Conservation (phyloP, 2,113 vertebrate genomes). For the Herpetotheres cachinnans region DNA sequence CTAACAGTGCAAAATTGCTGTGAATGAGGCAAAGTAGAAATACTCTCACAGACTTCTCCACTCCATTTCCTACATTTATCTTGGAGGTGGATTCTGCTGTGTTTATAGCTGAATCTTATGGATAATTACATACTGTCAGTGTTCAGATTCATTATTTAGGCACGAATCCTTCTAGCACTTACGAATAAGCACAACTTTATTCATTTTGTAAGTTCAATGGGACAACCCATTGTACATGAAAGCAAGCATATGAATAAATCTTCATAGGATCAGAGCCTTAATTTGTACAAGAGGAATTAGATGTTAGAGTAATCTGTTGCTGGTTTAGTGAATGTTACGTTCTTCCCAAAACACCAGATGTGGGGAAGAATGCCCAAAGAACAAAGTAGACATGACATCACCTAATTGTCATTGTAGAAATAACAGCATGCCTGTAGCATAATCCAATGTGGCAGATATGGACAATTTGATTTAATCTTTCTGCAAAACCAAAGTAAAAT, state of each 20-base stretch:
- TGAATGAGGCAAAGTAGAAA: conserved; percentile 34
- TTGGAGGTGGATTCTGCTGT: conserved; percentile 7
- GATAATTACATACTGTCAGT: background rate
- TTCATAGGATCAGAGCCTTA: background rate
- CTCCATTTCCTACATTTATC: conserved; percentile 29
- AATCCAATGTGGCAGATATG: background rate
- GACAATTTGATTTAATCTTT: background rate
- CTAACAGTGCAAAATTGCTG: background rate
- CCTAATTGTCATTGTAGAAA: conserved; percentile 7
- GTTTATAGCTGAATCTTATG: conserved; percentile 9
- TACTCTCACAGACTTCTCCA: background rate
- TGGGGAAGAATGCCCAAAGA: conserved; percentile 19
- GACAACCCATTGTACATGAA: background rate
- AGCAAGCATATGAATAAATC: conserved; percentile 1
- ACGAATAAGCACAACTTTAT: background rate
- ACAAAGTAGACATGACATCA: conserved; percentile 47
- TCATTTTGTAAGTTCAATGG: background rate
- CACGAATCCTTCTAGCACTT: background rate
- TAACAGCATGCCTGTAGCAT: background rate
- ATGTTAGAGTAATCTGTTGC: background rate
- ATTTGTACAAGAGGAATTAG: conserved; percentile 13
- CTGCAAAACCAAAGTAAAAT: background rate
- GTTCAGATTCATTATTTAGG: conserved; percentile 25
- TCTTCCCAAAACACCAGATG: conserved; percentile 35
- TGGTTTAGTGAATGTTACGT: background rate